These are phyloP conservation scores for Hylaeus volcanicus DNA, from an alignment of 1,140 invertebrate genomes.

Conservation along the genomic window DNA sequence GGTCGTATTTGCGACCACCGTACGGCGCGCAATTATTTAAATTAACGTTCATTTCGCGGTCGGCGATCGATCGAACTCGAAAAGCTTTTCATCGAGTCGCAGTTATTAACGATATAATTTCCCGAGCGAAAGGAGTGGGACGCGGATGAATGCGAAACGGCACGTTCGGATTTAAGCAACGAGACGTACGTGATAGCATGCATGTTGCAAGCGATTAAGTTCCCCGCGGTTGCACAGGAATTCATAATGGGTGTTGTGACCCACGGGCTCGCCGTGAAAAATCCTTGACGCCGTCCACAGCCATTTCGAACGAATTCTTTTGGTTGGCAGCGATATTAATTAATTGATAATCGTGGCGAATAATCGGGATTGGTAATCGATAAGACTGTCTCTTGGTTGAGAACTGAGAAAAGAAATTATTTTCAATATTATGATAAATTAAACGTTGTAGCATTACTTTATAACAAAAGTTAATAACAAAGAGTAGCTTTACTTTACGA, in stretches of 20 bases:
- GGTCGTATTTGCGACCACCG: background rate
- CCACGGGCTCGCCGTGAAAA: constrained; percentile 12
- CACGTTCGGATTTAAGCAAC: constrained; percentile 38
- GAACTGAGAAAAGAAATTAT: too few species aligned
- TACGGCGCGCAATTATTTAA: background rate
- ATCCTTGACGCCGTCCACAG: background rate
- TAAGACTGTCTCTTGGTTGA: too few species aligned
- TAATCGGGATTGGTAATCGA: background rate
- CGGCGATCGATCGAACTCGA: background rate
- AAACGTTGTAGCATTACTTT: too few species aligned
- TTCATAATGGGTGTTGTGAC: constrained; percentile 47
- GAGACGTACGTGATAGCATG: constrained; percentile 50
- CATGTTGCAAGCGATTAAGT: constrained; percentile 54
- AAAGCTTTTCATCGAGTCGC: background rate
- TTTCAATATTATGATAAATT: too few species aligned
- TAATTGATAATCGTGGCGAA: background rate
- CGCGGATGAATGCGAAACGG: constrained; percentile 47
- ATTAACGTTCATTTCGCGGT: background rate
- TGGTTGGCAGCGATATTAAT: background rate
- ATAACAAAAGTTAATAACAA: too few species aligned
- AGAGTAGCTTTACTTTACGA: too few species aligned
- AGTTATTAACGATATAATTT: constrained; percentile 9
- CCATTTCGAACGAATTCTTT: background rate
- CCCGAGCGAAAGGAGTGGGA: background rate
- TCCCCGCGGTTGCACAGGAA: constrained; percentile 27